Conservation (phyloP, 2,113 vertebrate species). For the Bubo scandiacus region DNA sequence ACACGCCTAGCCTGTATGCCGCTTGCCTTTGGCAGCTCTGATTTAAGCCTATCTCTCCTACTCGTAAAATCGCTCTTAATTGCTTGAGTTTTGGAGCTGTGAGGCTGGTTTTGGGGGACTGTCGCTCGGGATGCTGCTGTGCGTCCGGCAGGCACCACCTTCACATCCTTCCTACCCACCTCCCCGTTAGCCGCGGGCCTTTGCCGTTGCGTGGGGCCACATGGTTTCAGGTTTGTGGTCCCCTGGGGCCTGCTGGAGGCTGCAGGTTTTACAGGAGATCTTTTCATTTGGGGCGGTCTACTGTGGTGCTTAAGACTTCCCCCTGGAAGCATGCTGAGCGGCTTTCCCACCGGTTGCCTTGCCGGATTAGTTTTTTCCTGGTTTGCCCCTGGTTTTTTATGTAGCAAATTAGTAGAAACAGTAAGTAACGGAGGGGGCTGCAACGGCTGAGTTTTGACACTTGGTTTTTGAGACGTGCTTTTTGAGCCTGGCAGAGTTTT, state of each 20-base stretch:
- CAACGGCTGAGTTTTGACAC: not conserved
- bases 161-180: not conserved
- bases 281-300: not conserved
- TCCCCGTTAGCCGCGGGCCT: not conserved
- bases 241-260: not conserved
- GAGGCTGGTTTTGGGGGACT: not conserved
- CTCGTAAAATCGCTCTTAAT: not conserved
- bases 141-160: not conserved
- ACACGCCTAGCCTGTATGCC: not conserved
- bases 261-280: not conserved
- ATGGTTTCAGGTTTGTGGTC: not conserved
- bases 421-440: not conserved
- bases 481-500: not conserved
- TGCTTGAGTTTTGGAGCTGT: not conserved
- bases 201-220: not conserved
- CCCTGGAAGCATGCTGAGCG: fast-evolving
- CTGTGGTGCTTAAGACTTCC: not conserved
- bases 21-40: fast-evolving
- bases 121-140: not conserved
- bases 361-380: not conserved
- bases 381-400: not conserved
- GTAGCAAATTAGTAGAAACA: not conserved
- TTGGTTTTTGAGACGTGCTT: not conserved
- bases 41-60: not conserved
- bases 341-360: not conserved